phyloP scores from a whole-genome alignment of 2,113 vertebrate genomes.

The Eulemur macaco region DNA sequence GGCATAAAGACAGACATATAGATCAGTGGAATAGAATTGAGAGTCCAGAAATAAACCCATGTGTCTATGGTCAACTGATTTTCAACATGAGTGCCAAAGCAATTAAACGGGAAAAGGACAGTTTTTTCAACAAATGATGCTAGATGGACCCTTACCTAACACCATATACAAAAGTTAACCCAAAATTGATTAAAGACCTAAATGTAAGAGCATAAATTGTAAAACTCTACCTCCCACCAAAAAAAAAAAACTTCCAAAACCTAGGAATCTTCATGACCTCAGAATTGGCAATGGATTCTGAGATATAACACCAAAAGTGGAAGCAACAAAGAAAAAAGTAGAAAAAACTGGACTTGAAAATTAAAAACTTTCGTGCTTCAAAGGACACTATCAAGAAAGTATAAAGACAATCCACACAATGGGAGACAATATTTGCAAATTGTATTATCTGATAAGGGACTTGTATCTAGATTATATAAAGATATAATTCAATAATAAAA shows the following conservation, averaged over 20 bases:
- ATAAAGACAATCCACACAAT: not conserved
- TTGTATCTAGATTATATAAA: not conserved
- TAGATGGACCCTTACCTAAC: not conserved
- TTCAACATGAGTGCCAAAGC: not conserved
- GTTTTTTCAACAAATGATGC: not conserved
- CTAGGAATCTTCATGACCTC: not conserved
- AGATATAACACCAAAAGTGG: not conserved
- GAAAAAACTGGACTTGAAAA: not conserved
- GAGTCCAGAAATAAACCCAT: not conserved
- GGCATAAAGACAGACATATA: not conserved
- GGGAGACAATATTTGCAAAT: conserved; percentile 25
- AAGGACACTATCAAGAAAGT: not conserved
- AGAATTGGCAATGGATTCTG: conserved; percentile 32
- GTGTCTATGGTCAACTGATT: not conserved
- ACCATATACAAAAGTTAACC: not conserved
- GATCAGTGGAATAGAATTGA: not conserved
- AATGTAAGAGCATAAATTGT: not conserved
- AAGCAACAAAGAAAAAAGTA: not conserved
- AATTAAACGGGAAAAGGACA: not conserved
- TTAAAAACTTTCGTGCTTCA: not conserved
- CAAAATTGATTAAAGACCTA: not conserved
- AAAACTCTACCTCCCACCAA: not conserved
- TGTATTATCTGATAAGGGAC: not conserved
- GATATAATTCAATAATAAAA: conserved; percentile 6
- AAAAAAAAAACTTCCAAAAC: no score